A percentile compares a stretch with the other conserved stretches of the same genome.
These are phyloP conservation scores for Apodemus speciosus DNA, from an alignment of 2,113 vertebrate genomes.

Conservation along the genomic window DNA sequence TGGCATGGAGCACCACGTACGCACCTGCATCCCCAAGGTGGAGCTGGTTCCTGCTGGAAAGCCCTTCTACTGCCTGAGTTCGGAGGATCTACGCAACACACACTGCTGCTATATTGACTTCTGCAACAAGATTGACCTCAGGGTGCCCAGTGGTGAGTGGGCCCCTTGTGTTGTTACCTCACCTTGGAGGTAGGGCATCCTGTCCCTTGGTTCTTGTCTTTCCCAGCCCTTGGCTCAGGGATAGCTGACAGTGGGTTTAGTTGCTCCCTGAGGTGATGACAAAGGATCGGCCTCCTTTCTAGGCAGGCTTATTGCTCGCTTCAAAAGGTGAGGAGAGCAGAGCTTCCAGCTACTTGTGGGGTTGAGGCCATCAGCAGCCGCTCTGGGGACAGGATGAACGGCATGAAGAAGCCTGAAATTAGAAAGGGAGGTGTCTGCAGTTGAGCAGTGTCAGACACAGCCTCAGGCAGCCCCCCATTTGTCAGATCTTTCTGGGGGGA, in stretches of 20 bases:
- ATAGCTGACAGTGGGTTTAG: neutral
- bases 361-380: rapidly evolving
- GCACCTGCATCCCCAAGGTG: conserved; percentile 92
- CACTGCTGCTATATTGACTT: conserved; percentile 98
- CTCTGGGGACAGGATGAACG: too few relatives aligned
- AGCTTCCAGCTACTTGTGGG: neutral
- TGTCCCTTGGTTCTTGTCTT: neutral
- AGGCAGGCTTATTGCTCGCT: neutral
- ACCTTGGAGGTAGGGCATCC: conserved; percentile 24
- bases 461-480: neutral
- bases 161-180: conserved; percentile 15
- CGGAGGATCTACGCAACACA: conserved; percentile 93
- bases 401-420: neutral
- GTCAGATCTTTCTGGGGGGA: neutral
- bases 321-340: neutral
- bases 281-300: neutral
- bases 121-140: conserved; percentile 96
- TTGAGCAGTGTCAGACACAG: neutral
- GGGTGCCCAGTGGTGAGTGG: conserved; percentile 92
- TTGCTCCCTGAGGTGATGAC: neutral
- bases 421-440: neutral
- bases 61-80: conserved; percentile 96
- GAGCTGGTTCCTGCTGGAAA: conserved; percentile 93
- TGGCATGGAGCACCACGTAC: conserved; percentile 90
- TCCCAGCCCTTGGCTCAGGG: neutral